Base-by-base conservation (phyloP, 37 sponge, comb jelly and placozoan genomes). In the Theonella swinhoei region DNA sequence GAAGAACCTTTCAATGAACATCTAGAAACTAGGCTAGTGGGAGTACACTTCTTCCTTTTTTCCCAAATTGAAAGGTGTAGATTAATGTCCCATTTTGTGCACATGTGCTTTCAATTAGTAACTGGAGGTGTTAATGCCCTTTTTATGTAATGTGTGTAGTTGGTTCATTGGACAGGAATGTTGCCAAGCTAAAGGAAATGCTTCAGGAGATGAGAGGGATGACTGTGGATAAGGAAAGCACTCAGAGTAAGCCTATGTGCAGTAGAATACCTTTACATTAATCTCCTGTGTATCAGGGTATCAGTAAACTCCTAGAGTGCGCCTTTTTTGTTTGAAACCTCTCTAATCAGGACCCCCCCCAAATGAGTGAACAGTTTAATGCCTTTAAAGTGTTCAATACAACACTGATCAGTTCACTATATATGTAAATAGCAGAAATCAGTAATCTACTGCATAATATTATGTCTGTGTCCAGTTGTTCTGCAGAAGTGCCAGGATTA, bases 401-500 rank as follows among this genome's bases (percentile, higher is more conserved):
- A n/a, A n/a, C n/a, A n/a, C n/a, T n/a, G n/a, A n/a, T n/a, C n/a
- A n/a, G n/a, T n/a, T n/a, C n/a, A n/a, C n/a, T n/a, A n/a, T n/a
- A n/a, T n/a, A n/a, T n/a, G n/a, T n/a, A n/a, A n/a, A n/a, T n/a
- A n/a, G n/a, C n/a, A n/a, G n/a, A n/a, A n/a, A n/a, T n/a, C n/a
- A n/a, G n/a, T n/a, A n/a, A n/a, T n/a, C n/a, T n/a, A n/a, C n/a
- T n/a, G n/a, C n/a, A n/a, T n/a, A n/a, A n/a, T n/a, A n/a, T n/a
- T n/a, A n/a, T n/a, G n/a, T n/a, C n/a, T n/a, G n/a, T n/a, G n/a
- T n/a, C 36, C 42, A 82, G 83, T 34, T 32, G 66, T 75, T 35
- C 68, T 83, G 67, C 35, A 40, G 34, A 34, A 67, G 9, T 74
- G 47, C 36, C 14, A 72, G 62, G 70, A 62, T 0, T 73, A 74